These are phyloP conservation scores for Cotesia chilonis DNA, from an alignment of 1,140 invertebrate genomes.

Conservation along the genomic window DNA sequence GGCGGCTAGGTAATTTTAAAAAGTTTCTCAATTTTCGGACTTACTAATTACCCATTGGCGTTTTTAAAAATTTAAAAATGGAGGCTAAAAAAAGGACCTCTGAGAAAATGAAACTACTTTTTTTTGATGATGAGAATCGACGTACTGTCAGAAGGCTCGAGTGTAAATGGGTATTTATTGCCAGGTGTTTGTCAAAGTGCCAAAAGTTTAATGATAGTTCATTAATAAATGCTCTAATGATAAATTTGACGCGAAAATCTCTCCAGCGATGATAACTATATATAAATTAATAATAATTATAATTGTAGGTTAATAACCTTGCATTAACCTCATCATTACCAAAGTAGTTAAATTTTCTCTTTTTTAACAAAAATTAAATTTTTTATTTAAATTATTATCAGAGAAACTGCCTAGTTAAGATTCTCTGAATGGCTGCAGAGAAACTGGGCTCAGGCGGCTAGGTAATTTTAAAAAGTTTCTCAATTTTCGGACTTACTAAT, in stretches of 20 bases:
- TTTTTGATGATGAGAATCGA: background rate
- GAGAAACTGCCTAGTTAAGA: constrained; percentile 55
- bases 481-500: background rate
- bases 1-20: constrained; percentile 53
- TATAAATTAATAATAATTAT: background rate
- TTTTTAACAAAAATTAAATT: background rate
- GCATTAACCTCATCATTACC: background rate
- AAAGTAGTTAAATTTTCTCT: background rate
- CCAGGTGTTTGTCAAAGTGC: constrained; percentile 29
- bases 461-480: constrained; percentile 55
- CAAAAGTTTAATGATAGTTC: constrained; percentile 4
- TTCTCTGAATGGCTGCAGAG: constrained; percentile 66
- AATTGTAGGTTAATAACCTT: background rate
- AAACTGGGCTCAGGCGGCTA: constrained; percentile 54
- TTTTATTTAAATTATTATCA: background rate
- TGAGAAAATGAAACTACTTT: background rate
- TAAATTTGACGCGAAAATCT: background rate
- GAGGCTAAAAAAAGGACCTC: constrained; percentile 26
- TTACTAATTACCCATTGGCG: background rate
- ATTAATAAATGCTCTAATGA: no score
- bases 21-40: constrained; percentile 43
- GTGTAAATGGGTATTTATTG: constrained; percentile 19
- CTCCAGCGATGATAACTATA: background rate
- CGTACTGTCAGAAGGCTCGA: background rate
- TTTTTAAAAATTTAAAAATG: constrained; percentile 12